Percentiles rank a stretch among this genome's conserved stretches.
Evolutionary conservation across 2,888 invertebrate species (phyloP).

Genomic region (Agapetus fuscipes): DNA sequence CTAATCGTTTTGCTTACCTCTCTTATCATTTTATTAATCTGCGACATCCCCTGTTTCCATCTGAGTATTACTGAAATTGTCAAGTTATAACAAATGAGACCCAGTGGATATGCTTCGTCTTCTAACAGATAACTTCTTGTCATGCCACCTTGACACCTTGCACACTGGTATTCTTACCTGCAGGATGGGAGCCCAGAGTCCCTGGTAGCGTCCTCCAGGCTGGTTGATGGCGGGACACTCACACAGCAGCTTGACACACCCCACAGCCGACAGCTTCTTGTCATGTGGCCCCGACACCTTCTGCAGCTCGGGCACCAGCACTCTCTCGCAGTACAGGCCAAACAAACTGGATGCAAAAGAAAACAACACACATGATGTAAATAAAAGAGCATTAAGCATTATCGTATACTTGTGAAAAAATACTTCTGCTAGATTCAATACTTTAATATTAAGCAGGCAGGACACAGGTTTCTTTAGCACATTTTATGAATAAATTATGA

Average conservation of each 20-base stretch:
- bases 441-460: no score
- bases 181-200: constrained; percentile 50
- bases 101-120: no score
- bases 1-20: no score
- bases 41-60: no score
- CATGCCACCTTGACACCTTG: no score
- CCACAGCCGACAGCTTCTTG: constrained; percentile 85
- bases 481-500: no score
- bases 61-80: no score
- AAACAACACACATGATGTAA: constrained; percentile 17
- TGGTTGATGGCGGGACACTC: constrained; percentile 61
- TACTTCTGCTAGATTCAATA: background rate
- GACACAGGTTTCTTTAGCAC: no score
- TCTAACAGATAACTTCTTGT: no score
- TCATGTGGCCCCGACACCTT: constrained; percentile 77
- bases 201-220: constrained; percentile 49
- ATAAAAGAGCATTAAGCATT: no score
- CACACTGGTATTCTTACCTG: constrained; percentile 40
- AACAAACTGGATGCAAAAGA: constrained; percentile 64
- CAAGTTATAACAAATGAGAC: no score
- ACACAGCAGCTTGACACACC: constrained; percentile 75
- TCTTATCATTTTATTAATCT: no score
- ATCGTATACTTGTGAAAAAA: constrained; percentile 6
- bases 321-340: constrained; percentile 87
- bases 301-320: constrained; percentile 77